phyloP scores from a whole-genome alignment of 2,797 vertebrate genomes.

The Euthynnus affinis region DNA sequence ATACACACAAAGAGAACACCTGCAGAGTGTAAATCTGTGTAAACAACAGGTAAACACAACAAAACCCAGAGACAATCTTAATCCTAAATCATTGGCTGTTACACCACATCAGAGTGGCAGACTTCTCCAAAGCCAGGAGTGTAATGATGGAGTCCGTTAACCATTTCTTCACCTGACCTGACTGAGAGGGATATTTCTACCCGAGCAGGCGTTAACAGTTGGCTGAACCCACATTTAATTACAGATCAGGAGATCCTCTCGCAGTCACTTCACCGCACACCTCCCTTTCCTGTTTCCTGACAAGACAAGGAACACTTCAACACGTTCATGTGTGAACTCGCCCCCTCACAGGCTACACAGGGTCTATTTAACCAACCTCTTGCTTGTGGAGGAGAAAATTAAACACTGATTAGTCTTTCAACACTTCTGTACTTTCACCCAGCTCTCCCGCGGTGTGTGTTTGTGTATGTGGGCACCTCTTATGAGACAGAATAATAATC shows the following conservation, averaged over 20 bases:
- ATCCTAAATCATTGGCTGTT: conserved; percentile 21
- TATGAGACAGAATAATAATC: conserved; percentile 10
- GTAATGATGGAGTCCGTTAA: conserved; percentile 5
- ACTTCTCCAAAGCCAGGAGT: conserved; percentile 18
- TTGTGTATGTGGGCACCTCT: neutral
- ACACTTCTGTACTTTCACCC: conserved; percentile 14
- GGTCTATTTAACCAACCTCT: conserved; percentile 9
- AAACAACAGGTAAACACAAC: conserved; percentile 37
- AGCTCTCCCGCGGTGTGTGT: neutral
- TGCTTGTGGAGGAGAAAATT: conserved; percentile 23
- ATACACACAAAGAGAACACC: neutral
- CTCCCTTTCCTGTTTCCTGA: conserved; percentile 61
- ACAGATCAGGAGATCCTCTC: conserved; percentile 49
- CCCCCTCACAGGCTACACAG: conserved; percentile 5
- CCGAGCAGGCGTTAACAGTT: neutral
- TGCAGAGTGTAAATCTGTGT: neutral
- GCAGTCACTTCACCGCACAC: conserved; percentile 7
- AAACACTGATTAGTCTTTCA: conserved; percentile 42
- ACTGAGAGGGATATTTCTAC: neutral
- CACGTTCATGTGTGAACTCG: conserved; percentile 61
- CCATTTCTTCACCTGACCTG: conserved; percentile 35
- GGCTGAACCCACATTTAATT: conserved; percentile 46
- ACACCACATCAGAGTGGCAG: conserved; percentile 23
- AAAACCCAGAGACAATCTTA: conserved; percentile 7
- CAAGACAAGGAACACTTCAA: conserved; percentile 45